Base-by-base conservation (phyloP, 2,888 invertebrate species). In the Trilocha varians region DNA sequence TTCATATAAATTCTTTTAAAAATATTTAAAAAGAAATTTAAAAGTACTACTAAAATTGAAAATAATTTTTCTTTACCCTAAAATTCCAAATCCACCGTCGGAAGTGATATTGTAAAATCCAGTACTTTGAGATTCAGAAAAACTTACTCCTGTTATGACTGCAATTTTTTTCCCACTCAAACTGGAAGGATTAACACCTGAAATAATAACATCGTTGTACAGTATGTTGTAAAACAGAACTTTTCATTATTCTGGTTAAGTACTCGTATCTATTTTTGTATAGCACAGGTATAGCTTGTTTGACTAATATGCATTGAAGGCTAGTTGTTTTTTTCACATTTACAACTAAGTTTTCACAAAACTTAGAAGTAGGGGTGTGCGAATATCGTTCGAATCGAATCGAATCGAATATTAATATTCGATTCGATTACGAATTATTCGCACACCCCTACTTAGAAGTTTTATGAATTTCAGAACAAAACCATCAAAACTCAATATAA, bases 51-150 rank as follows among this genome's bases (percentile, higher is more conserved):
- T n/a, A 14, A 15, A 11, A 15, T 35, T 16, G n/a, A 13, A 16
- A n/a, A 16, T 16, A 16, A 8, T 16, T 16, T 15, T 35, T 13
- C 41, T 44, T 48, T 54, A 72, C 75, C 73, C 73, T 6, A 65
- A 53, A 25, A 75, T 57, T 40, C 70, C 68, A 13, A 70, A 65
- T 5, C 74, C 74, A 3, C 53, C 59, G 34, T 49, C 55, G 0
- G 49, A 44, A 13, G 40, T 49, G 8, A 53, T 50, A 0, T 48
- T 52, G 38, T 70, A 70, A 43, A 68, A 67, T 57, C 86, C 79
- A 5, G 83, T 84, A 44, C 89, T 89, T 53, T 88, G 88, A 3
- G 88, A 80, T 60, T 91, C 91, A 1, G 89, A 89, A 38, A 87
- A 87, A 52, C 87, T 88, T 37, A 87, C 52, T 1, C 71, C 74